phyloP scores from a whole-genome alignment of 2,888 invertebrate species.

The Mimas tiliae region DNA sequence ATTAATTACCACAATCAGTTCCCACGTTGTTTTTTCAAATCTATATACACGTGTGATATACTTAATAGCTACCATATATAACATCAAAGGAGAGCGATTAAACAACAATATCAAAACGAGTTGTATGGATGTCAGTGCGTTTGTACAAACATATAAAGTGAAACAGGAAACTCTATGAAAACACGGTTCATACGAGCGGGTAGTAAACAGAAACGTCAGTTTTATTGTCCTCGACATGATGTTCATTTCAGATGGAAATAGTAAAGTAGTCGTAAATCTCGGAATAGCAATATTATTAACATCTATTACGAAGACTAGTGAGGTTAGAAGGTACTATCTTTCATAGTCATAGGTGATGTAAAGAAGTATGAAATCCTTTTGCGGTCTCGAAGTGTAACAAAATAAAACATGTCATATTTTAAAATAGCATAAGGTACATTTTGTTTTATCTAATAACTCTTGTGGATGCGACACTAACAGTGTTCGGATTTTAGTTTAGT shows the following conservation, averaged over 20 bases:
- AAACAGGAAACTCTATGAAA: constrained; percentile 77
- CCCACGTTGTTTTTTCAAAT: constrained; percentile 8
- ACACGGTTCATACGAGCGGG: constrained; percentile 52
- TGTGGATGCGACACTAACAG: too few relatives aligned
- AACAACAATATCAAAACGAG: constrained; percentile 10
- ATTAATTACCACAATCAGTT: constrained; percentile 13
- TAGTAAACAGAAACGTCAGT: constrained; percentile 61
- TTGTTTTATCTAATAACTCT: too few relatives aligned
- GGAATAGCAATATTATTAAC: constrained; percentile 60
- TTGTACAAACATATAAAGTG: constrained; percentile 44
- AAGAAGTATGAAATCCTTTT: background rate
- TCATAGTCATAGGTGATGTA: background rate
- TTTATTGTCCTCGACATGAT: constrained; percentile 72
- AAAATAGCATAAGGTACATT: too few relatives aligned
- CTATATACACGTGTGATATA: background rate
- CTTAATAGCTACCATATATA: constrained; percentile 22
- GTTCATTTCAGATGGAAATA: constrained; percentile 67
- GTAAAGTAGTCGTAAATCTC: constrained; percentile 71
- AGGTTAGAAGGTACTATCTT: background rate
- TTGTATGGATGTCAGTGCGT: constrained; percentile 15
- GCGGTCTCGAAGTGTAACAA: too few relatives aligned
- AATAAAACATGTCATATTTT: too few relatives aligned
- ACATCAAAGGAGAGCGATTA: constrained; percentile 11
- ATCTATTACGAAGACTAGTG: constrained; percentile 50
- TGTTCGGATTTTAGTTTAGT: too few relatives aligned